phyloP scores from a whole-genome alignment of 30 jellyfish, hydroid and myxozoan genomes.

The Phacellophora camtschatica region DNA sequence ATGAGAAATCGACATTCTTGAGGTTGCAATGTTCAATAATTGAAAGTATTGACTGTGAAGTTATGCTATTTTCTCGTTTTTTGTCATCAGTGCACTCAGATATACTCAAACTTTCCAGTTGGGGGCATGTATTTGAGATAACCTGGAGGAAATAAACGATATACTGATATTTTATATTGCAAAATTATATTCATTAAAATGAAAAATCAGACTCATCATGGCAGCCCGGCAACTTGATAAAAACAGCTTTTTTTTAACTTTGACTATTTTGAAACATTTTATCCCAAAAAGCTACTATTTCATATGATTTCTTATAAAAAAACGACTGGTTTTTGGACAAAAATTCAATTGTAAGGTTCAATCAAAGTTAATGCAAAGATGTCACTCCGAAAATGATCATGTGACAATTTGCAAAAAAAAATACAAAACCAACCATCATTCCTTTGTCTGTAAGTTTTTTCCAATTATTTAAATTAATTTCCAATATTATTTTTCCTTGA shows the following conservation, averaged over 20 bases:
- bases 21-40: slow-evolving; percentile 22
- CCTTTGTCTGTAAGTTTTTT: slow-evolving; percentile 50
- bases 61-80: slow-evolving; percentile 9
- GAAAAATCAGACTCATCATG: background rate
- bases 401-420: no score
- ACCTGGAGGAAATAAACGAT: background rate
- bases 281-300: no score
- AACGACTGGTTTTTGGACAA: no score
- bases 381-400: background rate
- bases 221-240: no score
- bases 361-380: no score
- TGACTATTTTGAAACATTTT: no score
- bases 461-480: slow-evolving; percentile 26
- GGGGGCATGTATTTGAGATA: slow-evolving; percentile 20
- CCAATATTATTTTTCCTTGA: slow-evolving; percentile 3
- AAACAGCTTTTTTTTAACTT: no score
- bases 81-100: slow-evolving; percentile 18
- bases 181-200: background rate
- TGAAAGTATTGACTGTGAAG: slow-evolving; percentile 5
- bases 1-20: slow-evolving; percentile 35
- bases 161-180: no score
- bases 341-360: no score
- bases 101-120: slow-evolving; percentile 9
- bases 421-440: slow-evolving; percentile 14
- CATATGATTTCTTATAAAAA: no score